Evolutionary conservation across 2,797 vertebrate genomes (phyloP), one percentile per base, ranked within the genome.

Genomic region (Poeciliopsis turneri): DNA sequence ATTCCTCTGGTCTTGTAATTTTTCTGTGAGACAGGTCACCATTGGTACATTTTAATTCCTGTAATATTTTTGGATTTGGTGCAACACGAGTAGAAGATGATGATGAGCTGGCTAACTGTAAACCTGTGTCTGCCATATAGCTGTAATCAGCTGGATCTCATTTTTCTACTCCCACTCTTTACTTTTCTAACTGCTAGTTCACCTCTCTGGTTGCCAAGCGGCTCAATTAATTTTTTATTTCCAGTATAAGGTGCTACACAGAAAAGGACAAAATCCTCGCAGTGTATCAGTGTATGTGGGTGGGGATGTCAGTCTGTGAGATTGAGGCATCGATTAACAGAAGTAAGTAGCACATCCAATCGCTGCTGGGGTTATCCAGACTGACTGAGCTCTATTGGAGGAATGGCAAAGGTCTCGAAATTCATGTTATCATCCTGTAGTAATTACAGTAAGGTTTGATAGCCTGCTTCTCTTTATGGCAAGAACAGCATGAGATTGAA

Each of bases 271-370:
- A 80, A 86, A 88, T 80, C 84, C 87, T 89, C 89, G 89, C 89
- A 83, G 79, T 7, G 78, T 75, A 41, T n/a, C 89, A 82, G 79
- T 9, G 78, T 77, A 33, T 28, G 82, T 90, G 84, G 85, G 89
- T 82, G 87, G 84, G 66, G 78, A 85, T 82, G 87, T 92, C 84
- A 79, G 75, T 82, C 85, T 5, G 74, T 82, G 39, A 83, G 84
- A 91, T 82, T 68, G 82, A 86, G 33, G 76, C 79, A 92, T 90
- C 66, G 78, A 93, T 94, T 89, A 89, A 89, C 84, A 78, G 79
- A 74, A 66, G 82, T 36, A 77, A 85, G 71, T 86, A 82, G 82
- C 73, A 76, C 73, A 80, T 86, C 85, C 86, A 92, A 84, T 88
- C 90, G 87, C 78, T 81, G 73, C 53, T 61, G 55, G 15, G 43